Percentiles rank a stretch among this genome's conserved stretches.
These are phyloP conservation scores for Trichonephila inaurata DNA, from an alignment of 1,140 invertebrate species.

Conservation along the genomic window DNA sequence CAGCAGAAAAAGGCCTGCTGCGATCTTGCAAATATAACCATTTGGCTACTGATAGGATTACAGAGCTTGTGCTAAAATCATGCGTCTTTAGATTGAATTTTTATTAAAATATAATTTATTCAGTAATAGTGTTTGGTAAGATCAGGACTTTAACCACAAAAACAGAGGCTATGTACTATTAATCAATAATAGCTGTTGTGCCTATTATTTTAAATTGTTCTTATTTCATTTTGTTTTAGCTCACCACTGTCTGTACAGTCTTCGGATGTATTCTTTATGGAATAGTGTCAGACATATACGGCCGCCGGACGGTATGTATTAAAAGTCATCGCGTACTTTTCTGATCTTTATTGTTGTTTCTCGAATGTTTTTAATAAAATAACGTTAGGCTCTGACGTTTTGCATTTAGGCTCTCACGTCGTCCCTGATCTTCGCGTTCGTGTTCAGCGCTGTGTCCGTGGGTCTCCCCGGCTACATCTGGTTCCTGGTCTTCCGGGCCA, in stretches of 20 bases:
- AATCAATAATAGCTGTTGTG: too few species aligned
- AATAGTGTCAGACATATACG: constrained; percentile 56
- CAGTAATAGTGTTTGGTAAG: too few species aligned
- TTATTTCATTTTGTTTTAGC: constrained; percentile 15
- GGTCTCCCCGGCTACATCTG: constrained; percentile 38
- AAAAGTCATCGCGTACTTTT: not conserved
- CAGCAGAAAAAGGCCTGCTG: too few species aligned
- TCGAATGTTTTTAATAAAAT: too few species aligned
- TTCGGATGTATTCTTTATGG: constrained; percentile 38
- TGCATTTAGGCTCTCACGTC: constrained; percentile 5
- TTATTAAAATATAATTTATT: too few species aligned
- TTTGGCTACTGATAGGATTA: too few species aligned
- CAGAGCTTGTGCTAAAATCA: too few species aligned
- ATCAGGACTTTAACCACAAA: too few species aligned
- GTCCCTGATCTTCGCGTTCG: constrained; percentile 9
- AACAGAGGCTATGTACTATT: too few species aligned
- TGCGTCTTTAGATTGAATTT: too few species aligned
- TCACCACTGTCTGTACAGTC: not conserved
- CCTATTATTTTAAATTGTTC: not conserved
- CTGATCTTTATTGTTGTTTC: not conserved
- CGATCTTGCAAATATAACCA: too few species aligned
- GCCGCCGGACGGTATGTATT: constrained; percentile 43
- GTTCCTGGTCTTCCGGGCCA: constrained; percentile 23
- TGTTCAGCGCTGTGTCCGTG: constrained; percentile 41
- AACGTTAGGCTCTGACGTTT: not conserved